Evolutionary conservation across 2,113 vertebrate species (phyloP).

Genomic region (Mirounga angustirostris): DNA sequence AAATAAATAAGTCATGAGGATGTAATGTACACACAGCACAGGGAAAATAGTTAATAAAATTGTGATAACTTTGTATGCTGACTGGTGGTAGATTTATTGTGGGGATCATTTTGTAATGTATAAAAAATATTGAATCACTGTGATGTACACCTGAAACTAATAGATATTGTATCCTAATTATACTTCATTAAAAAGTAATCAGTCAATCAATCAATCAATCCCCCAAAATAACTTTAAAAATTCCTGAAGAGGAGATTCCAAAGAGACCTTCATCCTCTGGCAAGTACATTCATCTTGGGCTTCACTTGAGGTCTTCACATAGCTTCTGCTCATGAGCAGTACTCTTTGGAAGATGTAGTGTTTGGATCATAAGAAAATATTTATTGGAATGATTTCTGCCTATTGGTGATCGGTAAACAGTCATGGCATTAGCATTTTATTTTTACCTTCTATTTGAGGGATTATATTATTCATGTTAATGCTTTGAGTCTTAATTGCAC

Average conservation of each 20-base stretch:
- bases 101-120: neutral
- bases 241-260: neutral
- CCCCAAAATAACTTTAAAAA: neutral
- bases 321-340: neutral
- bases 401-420: neutral
- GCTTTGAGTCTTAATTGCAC: neutral
- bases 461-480: neutral
- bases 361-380: neutral
- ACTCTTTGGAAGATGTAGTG: neutral
- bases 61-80: neutral
- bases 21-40: neutral
- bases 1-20: neutral
- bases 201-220: neutral
- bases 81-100: neutral
- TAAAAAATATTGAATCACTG: neutral
- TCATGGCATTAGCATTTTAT: neutral
- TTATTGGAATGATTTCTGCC: constrained; percentile 2
- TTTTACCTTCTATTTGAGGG: constrained; percentile 12
- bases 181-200: neutral
- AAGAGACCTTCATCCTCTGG: neutral
- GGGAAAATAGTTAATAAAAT: neutral
- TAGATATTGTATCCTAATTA: neutral
- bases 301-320: neutral
- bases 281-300: neutral
- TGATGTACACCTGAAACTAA: neutral